Base-by-base conservation (phyloP, 2,113 vertebrate genomes). In the Mesitornis unicolor region DNA sequence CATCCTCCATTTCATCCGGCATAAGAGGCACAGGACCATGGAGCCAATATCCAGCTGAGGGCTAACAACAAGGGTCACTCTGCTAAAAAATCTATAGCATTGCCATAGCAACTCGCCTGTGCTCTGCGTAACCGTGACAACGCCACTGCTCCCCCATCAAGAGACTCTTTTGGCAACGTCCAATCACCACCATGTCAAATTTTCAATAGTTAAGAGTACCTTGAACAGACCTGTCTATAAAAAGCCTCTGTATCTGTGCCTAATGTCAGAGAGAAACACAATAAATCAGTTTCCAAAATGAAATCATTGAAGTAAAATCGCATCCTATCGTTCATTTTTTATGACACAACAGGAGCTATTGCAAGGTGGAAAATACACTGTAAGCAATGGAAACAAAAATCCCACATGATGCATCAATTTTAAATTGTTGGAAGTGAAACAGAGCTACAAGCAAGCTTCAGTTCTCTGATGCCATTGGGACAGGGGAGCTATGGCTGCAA, bases 51-150 rank as follows among this genome's bases (percentile, higher is more conserved):
- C n/a, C 70, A 84, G 76, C 67, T 43, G 31, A 88, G 48, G 35
- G 59, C 87, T 94, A 84, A 93, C 42, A 90, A 70, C 45, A 57
- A 69, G 43, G 78, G 78, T 92, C 82, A 89, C 48, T 40, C 51
- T 15, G 57, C 64, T 24, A 15, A 43, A 38, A 77, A 95, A 85
- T 94, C 90, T 53, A 69, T 94, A 89, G 25, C 5, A 25, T 91
- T 95, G 76, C 85, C 85, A 95, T 86, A 79, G 93, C 76, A 96
- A 90, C 96, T 67, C 60, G 48, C 24, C 54, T 73, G 61, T 0
- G 0, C 61, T 42, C 87, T 63, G 48, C 1, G 78, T 96, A 94
- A 91, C 92, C 89, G 95, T 92, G 87, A 60, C 89, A 96, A 94
- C 84, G 16, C n/a, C 56, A 61, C 92, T 90, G 77, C 80, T 89